Base-by-base conservation (phyloP, 2,797 vertebrate genomes). In the Leucoraja ocellata region DNA sequence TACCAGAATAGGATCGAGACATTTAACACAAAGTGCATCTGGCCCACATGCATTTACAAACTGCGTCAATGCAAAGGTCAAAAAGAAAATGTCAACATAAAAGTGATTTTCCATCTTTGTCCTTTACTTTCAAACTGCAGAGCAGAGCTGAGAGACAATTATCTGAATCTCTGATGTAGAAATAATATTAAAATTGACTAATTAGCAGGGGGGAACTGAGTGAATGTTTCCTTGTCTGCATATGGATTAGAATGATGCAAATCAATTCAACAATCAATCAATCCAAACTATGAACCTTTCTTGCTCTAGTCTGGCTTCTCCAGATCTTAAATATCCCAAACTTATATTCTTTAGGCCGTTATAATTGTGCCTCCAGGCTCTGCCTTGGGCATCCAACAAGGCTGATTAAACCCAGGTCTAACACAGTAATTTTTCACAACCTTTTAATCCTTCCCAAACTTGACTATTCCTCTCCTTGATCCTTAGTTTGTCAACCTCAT, bases 151-250 rank as follows among this genome's bases (percentile, higher is more conserved):
- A 88, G 36, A 88, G 61, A 14, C 61, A 13, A 88, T 88, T 88
- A 88, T 14, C 61, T 88, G 84, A 88, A 68, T 32, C 61, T 68
- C n/a, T 88, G 84, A 88, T 61, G 84, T 63, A 36, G n/a, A 88
- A 16, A 36, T 88, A 88, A 88, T 88, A 8, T 46, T 88, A 65
- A 88, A 88, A 88, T 88, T 88, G 84, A 36, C 84, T 88, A 88
- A 88, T 88, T 88, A 88, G 2, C n/a, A 11, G 11, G n/a, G 54
- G 36, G 81, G 2, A 18, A 68, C n/a, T 14, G 32, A 63, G n/a
- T 36, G n/a, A 88, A 68, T 88, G 7, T 68, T 68, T 68, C 36
- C n/a, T n/a, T 68, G 16, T 36, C 84, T 88, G 63, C 61, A 36
- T 88, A 63, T 65, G 10, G 6, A 88, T 68, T 2, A 68, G n/a